Conservation (phyloP, 2,888 invertebrate genomes). For the Augiades crinisus region DNA sequence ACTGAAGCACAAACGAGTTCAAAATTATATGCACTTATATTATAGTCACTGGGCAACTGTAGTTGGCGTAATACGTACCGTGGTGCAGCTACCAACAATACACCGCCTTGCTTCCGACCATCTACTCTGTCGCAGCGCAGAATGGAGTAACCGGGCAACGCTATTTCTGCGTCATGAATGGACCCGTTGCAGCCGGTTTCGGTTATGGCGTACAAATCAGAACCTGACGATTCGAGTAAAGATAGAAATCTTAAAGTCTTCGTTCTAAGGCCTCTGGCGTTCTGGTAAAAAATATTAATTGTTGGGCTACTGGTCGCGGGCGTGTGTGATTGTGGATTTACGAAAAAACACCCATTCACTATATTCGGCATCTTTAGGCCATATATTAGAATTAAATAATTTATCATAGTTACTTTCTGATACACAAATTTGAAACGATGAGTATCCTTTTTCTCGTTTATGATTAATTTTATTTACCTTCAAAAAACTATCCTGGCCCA, state of each 20-base stretch:
- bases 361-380: slow-evolving; percentile 3
- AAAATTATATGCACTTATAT: background rate
- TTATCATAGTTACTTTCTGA: background rate
- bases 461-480: slow-evolving; percentile 7
- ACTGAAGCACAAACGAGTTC: background rate
- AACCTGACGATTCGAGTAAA: background rate
- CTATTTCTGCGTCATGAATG: background rate
- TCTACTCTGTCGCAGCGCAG: background rate
- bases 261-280: background rate
- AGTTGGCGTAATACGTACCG: background rate
- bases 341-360: slow-evolving; percentile 30
- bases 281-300: slow-evolving; percentile 2
- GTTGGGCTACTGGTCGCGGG: background rate
- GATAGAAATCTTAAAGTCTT: background rate
- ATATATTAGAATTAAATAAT: background rate
- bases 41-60: background rate
- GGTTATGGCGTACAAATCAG: slow-evolving; percentile 30
- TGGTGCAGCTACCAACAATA: background rate
- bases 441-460: slow-evolving; percentile 13
- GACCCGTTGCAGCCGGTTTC: slow-evolving; percentile 1
- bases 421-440: background rate
- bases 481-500: background rate
- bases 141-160: background rate
- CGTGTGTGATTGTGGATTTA: background rate
- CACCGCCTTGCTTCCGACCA: background rate